Conservation (phyloP, 2,888 invertebrate genomes). For the Odontocerum albicorne region DNA sequence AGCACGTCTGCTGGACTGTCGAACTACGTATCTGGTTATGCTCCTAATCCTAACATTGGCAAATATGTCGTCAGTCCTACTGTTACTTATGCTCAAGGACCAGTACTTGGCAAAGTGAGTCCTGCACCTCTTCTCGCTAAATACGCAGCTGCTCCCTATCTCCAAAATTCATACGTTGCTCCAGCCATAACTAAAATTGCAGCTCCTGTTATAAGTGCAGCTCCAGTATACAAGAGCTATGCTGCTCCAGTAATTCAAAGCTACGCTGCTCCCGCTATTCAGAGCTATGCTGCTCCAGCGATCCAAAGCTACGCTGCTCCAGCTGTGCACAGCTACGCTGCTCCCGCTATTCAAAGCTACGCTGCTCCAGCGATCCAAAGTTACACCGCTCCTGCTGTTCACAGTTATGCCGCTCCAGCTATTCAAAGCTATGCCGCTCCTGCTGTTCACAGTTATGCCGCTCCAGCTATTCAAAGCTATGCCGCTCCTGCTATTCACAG, state of each 20-base stretch:
- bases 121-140: conserved; percentile 28
- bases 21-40: conserved; percentile 38
- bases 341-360: conserved; percentile 33
- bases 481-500: conserved; percentile 37
- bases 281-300: conserved; percentile 39
- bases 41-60: conserved; percentile 38
- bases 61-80: conserved; percentile 45
- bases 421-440: conserved; percentile 36
- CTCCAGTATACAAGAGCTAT: conserved; percentile 16
- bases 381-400: conserved; percentile 26
- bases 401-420: conserved; percentile 28
- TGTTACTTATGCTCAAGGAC: conserved; percentile 55
- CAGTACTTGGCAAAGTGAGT: conserved; percentile 55
- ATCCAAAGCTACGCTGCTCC: conserved; percentile 41
- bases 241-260: conserved; percentile 31
- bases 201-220: conserved; percentile 38
- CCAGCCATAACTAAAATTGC: conserved; percentile 30
- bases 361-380: conserved; percentile 35
- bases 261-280: conserved; percentile 16
- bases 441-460: conserved; percentile 34
- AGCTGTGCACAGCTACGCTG: conserved; percentile 40
- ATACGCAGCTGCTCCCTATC: conserved; percentile 22
- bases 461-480: conserved; percentile 36
- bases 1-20: conserved; percentile 58
- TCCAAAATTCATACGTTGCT: conserved; percentile 18